Conservation (phyloP, 2,888 invertebrate species). For the Cheilosia impressa region DNA sequence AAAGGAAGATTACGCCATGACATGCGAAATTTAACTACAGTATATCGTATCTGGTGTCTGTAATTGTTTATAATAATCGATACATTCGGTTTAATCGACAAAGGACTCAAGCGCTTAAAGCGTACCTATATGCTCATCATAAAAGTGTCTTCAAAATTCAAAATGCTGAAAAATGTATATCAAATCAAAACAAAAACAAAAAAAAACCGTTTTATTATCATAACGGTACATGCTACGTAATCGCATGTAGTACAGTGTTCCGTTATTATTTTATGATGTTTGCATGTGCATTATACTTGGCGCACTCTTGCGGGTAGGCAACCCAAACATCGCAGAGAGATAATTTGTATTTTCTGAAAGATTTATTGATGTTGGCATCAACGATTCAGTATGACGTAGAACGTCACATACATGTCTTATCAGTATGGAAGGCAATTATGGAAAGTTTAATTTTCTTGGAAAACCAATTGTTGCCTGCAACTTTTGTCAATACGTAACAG, state of each 20-base stretch:
- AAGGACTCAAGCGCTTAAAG: no score
- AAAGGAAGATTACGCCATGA: slow-evolving; percentile 7
- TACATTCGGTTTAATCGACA: not conserved
- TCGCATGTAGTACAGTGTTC: slow-evolving; percentile 17
- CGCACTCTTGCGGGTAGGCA: slow-evolving; percentile 25
- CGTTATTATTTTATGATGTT: slow-evolving; percentile 30
- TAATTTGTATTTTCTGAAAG: slow-evolving; percentile 2
- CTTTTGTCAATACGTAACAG: not conserved
- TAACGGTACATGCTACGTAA: slow-evolving; percentile 17
- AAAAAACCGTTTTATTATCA: not conserved
- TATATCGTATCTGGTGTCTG: not conserved
- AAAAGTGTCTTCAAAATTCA: slow-evolving; percentile 5
- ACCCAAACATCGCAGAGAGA: not conserved
- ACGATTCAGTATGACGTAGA: slow-evolving; percentile 11
- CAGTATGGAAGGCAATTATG: not conserved
- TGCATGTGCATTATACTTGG: slow-evolving; percentile 26
- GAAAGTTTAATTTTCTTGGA: not conserved
- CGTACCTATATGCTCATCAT: not conserved
- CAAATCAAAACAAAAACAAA: no score
- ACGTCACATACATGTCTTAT: not conserved
- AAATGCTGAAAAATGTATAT: not conserved
- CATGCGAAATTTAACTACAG: slow-evolving; percentile 17
- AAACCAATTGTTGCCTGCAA: not conserved
- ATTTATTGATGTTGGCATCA: slow-evolving; percentile 43
- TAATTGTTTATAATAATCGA: slow-evolving; percentile 1